Evolutionary conservation across 2,888 invertebrate genomes (phyloP), one percentile per base, ranked within the genome.

Genomic region (Sphaeridia pumilis): DNA sequence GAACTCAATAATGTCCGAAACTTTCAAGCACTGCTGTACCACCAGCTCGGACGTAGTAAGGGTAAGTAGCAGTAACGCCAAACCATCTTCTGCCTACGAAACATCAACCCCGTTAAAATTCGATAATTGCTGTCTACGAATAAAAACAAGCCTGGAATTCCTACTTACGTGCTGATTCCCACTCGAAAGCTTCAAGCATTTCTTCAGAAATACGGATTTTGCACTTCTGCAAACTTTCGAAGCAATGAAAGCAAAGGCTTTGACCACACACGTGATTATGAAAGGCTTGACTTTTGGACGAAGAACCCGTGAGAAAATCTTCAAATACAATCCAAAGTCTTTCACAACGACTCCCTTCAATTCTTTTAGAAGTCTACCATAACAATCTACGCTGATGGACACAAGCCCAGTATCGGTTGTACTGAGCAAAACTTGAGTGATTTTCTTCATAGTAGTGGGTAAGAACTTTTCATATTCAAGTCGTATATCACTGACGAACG

Each of bases 241-340:
- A 2, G 90, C 85, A 1, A 97, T 83, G 75, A 90, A 95, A 1
- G 94, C 86, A 75, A 95, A 94, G 71, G 92, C 87, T 72, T 95
- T 93, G 0, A 92, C 89, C 3, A 94, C 92, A 78, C 95, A 97
- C 67, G 84, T 84, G 63, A 86, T 83, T 22, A 95, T 82, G 68
- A 92, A 89, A 57, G 80, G 79, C 24, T 62, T 62, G 10, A 58
- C 45, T 43, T 57, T 60, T 26, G 60, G 55, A 26, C 57, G 49
- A 10, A 64, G 36, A 17, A 61, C 52, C 12, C 56, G 58, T 2
- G 58, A 54, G 47, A 64, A 61, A 55, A 61, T 64, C 68, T 70
- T 67, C 78, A 58, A 87, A 79, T 0, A 90, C 80, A 14, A 76
- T 74, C 44, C 79, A 44, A 92, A 78, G 68, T 92, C 84, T 64